Conservation (phyloP, 2,113 vertebrate species). For the Cyprinodon brontotheroides region DNA sequence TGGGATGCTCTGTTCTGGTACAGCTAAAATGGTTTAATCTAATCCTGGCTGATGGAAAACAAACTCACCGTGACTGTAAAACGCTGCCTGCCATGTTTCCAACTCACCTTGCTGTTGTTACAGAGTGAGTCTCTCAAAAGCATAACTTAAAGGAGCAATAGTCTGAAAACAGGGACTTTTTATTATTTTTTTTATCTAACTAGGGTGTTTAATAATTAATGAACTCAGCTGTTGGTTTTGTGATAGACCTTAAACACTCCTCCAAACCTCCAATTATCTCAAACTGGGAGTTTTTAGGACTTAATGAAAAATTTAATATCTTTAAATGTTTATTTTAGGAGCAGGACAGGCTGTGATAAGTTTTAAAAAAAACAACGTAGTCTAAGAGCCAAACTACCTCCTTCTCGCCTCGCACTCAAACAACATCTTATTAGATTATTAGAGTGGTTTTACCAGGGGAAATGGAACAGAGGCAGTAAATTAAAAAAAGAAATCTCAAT, state of each 20-base stretch:
- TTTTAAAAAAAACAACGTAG: conserved; percentile 48
- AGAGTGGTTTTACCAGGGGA: neutral
- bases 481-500: neutral
- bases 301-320: conserved; percentile 25
- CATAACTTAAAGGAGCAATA: conserved; percentile 17
- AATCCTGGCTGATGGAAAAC: conserved; percentile 53
- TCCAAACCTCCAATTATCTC: conserved; percentile 23
- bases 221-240: conserved; percentile 17
- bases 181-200: neutral
- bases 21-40: conserved; percentile 56
- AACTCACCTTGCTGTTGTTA: conserved; percentile 6
- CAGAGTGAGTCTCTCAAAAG: conserved; percentile 7
- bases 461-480: neutral
- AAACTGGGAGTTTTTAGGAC: conserved; percentile 21
- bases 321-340: conserved; percentile 37
- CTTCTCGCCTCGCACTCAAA: conserved; percentile 40
- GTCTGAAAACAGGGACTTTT: neutral
- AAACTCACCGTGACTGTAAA: conserved; percentile 23
- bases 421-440: conserved; percentile 14
- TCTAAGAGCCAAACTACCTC: conserved; percentile 42
- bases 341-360: conserved; percentile 46
- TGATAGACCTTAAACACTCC: neutral
- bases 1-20: conserved; percentile 16
- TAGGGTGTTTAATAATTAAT: conserved; percentile 29
- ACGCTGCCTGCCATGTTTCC: conserved; percentile 23